phyloP scores from a whole-genome alignment of 2,113 vertebrate genomes.

The Petaurus breviceps region DNA sequence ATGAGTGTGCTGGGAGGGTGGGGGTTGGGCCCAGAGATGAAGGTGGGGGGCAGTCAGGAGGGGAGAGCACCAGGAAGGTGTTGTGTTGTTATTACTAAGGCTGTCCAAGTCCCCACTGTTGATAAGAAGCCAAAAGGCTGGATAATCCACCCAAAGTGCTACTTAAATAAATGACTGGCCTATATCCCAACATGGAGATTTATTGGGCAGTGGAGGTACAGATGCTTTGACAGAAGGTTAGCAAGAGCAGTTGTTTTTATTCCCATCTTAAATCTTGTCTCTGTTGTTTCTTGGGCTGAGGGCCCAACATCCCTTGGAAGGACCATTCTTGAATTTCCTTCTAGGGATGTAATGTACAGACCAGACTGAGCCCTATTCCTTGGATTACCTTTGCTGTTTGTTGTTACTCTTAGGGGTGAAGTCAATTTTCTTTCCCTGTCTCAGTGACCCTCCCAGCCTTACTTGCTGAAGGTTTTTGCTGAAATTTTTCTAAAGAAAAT shows the following conservation, averaged over 20 bases:
- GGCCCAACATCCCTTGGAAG: conserved; percentile 14
- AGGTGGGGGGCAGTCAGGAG: neutral
- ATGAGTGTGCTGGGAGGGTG: neutral
- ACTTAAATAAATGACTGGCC: conserved; percentile 52
- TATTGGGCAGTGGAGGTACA: conserved; percentile 36
- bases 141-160: conserved; percentile 62
- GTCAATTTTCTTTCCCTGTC: too few species aligned
- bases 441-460: neutral
- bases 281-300: conserved; percentile 35
- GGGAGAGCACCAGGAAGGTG: neutral
- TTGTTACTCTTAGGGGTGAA: neutral
- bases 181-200: conserved; percentile 53
- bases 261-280: conserved; percentile 38
- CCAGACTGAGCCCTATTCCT: conserved; percentile 55
- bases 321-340: conserved; percentile 62
- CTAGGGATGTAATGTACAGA: conserved; percentile 56
- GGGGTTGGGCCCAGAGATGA: too few species aligned
- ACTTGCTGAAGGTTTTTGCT: neutral
- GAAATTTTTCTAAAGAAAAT: neutral
- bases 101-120: conserved; percentile 43
- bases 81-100: neutral
- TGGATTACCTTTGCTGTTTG: conserved; percentile 24
- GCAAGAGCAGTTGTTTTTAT: conserved; percentile 62
- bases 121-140: conserved; percentile 50
- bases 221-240: neutral